Base-by-base conservation (phyloP, 1,140 invertebrate genomes). In the Heliconius melpomene region DNA sequence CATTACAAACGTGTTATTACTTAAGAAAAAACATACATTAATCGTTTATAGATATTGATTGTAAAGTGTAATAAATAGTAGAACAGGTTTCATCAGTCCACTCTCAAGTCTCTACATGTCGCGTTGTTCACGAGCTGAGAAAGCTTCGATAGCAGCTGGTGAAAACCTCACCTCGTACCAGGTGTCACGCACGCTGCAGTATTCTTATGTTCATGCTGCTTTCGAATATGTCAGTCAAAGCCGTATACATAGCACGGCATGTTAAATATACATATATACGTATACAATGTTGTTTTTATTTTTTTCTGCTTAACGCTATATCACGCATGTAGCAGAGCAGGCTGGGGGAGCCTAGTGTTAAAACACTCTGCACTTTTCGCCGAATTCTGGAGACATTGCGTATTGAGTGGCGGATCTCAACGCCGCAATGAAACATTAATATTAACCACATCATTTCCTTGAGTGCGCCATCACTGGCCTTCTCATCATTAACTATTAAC, bases 141-240 rank as follows among this genome's bases (percentile, higher is more conserved):
- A 94, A 94, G 92, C 91, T 93, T 88, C 85, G 84, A 87, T 84
- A 81, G 74, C 81, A 80, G 80, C 85, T 84, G 85, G 90, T 91
- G 91, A 93, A 92, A 93, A 91, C 88, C 88, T 87, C 88, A 85
- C 83, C 81, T 78, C 85, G 81, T 84, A 83, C 84, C 85, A 84
- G 85, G 84, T 86, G 89, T 90, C 88, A 89, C 89, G 85, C 89
- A 87, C 87, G 84, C 83, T 85, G 89, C 87, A 85, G 88, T 82
- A 77, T 86, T 80, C 60, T 76, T 81, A 74, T 75, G 77, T 72
- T 60, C 79, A 79, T 82, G 82, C 77, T 77, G 86, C 86, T 87
- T 86, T 85, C 87, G 85, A 86, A 87, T 76, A 79, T 73, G 79
- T 79, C 75, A 80, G 78, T 83, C 78, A 79, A 83, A 85, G 83